Percentiles rank a stretch among this genome's conserved stretches.
Evolutionary conservation across 30 jellyfish, hydroid and myxozoan genomes (phyloP).

Genomic region (Hydra vulgaris): DNA sequence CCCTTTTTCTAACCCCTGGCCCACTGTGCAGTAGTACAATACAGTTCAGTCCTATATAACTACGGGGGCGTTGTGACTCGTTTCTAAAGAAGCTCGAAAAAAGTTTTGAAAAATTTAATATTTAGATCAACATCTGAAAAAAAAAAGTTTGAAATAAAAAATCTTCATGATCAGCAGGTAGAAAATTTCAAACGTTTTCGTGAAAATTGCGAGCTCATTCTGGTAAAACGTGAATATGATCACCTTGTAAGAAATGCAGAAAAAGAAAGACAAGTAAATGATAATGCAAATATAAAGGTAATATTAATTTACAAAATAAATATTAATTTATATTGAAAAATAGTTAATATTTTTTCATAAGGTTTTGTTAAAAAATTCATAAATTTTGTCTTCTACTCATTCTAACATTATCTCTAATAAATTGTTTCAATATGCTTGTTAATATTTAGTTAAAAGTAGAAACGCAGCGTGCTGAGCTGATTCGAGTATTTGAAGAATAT

Average conservation of each 20-base stretch:
- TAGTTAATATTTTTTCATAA: too few species aligned
- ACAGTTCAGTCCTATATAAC: too few species aligned
- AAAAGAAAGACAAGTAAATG: slow-evolving; percentile 64
- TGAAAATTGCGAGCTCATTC: slow-evolving; percentile 43
- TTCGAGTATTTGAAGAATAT: neutral
- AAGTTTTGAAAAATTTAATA: too few species aligned
- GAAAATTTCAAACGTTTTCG: slow-evolving; percentile 31
- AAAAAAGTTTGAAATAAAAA: slow-evolving; percentile 38
- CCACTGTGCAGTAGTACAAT: too few species aligned
- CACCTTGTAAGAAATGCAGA: slow-evolving; percentile 54
- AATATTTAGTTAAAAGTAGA: neutral
- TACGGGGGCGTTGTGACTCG: too few species aligned
- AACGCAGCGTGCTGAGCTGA: neutral
- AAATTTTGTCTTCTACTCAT: neutral
- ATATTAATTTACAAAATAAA: too few species aligned
- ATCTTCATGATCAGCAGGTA: slow-evolving; percentile 31
- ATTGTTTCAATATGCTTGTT: too few species aligned
- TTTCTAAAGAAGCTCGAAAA: too few species aligned
- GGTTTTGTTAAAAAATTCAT: too few species aligned
- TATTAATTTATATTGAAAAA: too few species aligned
- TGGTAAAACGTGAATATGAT: slow-evolving; percentile 63
- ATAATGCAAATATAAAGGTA: slow-evolving; percentile 78
- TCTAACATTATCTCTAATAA: neutral
- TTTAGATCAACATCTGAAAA: neutral
- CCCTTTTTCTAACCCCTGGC: too few species aligned